These are phyloP conservation scores for Lepidochitona cinerea DNA, from an alignment of 2,888 invertebrate species.

Conservation along the genomic window DNA sequence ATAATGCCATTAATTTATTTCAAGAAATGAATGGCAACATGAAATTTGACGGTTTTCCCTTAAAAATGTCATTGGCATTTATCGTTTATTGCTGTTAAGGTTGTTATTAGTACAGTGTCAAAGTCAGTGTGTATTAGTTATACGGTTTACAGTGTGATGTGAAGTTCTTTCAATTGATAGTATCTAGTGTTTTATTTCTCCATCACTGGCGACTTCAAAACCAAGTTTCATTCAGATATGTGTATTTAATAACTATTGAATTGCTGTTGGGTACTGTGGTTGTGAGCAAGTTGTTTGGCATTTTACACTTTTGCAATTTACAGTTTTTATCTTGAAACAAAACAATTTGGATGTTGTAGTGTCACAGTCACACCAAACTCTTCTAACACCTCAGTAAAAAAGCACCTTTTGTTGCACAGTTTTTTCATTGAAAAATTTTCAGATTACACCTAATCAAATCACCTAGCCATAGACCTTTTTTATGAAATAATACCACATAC, in stretches of 20 bases:
- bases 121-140: neutral
- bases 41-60: too few relatives aligned
- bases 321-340: neutral
- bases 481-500: too few relatives aligned
- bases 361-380: too few relatives aligned
- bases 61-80: neutral
- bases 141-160: neutral
- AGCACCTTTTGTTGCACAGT: too few relatives aligned
- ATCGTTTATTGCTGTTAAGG: neutral
- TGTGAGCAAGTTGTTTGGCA: conserved; percentile 6
- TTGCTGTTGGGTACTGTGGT: conserved; percentile 7
- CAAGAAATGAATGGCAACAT: too few relatives aligned
- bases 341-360: conserved; percentile 4
- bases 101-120: neutral
- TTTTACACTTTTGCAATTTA: conserved; percentile 9
- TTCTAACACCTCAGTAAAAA: too few relatives aligned
- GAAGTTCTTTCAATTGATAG: neutral
- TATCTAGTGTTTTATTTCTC: neutral
- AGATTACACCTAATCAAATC: too few relatives aligned
- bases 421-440: too few relatives aligned
- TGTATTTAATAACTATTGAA: neutral
- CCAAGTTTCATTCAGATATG: neutral
- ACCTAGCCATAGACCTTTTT: too few relatives aligned
- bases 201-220: neutral
- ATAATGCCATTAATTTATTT: too few relatives aligned